Evolutionary conservation across 1,140 invertebrate species (phyloP), one percentile per base, ranked within the genome.

Genomic region (Sarcophaga bullata): DNA sequence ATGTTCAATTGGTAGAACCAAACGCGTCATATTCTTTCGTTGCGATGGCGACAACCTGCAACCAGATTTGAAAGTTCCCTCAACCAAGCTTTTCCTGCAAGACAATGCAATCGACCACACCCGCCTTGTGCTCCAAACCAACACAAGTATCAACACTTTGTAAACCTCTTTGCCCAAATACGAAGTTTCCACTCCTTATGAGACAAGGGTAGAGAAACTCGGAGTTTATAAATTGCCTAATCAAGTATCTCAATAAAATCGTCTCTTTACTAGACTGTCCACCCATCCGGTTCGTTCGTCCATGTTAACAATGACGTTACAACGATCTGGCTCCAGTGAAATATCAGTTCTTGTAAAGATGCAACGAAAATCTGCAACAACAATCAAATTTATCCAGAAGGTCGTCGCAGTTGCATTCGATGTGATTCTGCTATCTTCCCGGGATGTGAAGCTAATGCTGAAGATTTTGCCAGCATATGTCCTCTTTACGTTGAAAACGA

Each of bases 21-120:
- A 82, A 84, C n/a, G 2, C 85, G 87, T 1, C 84, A 86, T 8
- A 8, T 89, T 9, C 46, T 84, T 3, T n/a, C 73, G 87, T 0
- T 89, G 87, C 84, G 83, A 82, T 13, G 85, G 83, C 13, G 75
- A 89, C 46, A 83, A 89, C 25, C n/a, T 89, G 87, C 81, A 89
- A 89, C 68, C n/a, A 86, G 13, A 25, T 73, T 80, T 52, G 62
- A 52, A 37, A 82, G 15, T 8, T 52, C 7, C 82, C 82, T 15
- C 19, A 6, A 13, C 54, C 76, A 7, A 73, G n/a, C n/a, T n/a
- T 82, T 6, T 0, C 68, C 8, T 89, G 87, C 75, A 37, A n/a
- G 52, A 0, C 0, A 15, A 4, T 89, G 87, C 17, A 84, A 84
- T 48, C 87, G 3, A 0, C 0, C 58, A 84, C 13, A n/a, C 72